These are phyloP conservation scores for Caprella mutica DNA, from an alignment of 2,888 invertebrate genomes.

Conservation along the genomic window DNA sequence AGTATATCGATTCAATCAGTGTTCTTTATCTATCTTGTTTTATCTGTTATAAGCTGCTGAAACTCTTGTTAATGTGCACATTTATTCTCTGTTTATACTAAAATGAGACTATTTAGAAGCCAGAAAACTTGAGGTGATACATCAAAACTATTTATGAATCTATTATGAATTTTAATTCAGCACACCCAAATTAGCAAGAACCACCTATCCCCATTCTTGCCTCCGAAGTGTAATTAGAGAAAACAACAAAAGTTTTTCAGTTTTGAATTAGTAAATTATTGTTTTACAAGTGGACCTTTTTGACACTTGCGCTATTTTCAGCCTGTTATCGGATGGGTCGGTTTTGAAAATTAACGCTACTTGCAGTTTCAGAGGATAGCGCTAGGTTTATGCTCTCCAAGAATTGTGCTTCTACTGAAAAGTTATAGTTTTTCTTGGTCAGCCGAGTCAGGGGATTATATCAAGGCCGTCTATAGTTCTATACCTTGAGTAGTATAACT, in stretches of 20 bases:
- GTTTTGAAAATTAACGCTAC: too few relatives aligned
- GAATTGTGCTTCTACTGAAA: too few relatives aligned
- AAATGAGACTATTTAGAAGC: background rate
- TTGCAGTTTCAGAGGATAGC: too few relatives aligned
- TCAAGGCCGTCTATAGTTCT: too few relatives aligned
- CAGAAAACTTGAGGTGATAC: background rate
- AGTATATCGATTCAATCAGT: background rate
- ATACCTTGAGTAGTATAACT: too few relatives aligned
- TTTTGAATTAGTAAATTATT: too few relatives aligned
- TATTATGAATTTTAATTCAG: constrained; percentile 2
- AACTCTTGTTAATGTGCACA: background rate
- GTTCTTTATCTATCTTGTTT: background rate
- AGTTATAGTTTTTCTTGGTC: too few relatives aligned
- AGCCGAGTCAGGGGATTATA: too few relatives aligned
- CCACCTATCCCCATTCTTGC: background rate
- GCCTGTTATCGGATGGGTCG: too few relatives aligned
- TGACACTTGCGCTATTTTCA: too few relatives aligned
- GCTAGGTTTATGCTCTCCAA: too few relatives aligned
- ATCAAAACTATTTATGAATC: constrained; percentile 1
- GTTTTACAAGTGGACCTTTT: too few relatives aligned
- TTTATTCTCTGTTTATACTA: background rate
- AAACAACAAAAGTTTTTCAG: background rate
- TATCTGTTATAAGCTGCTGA: background rate
- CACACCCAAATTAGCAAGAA: background rate
- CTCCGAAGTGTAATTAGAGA: background rate